A percentile compares a stretch with the other conserved stretches of the same genome.
phyloP scores from a whole-genome alignment of 2,888 invertebrate species.

The Cremastobaeus sp. region DNA sequence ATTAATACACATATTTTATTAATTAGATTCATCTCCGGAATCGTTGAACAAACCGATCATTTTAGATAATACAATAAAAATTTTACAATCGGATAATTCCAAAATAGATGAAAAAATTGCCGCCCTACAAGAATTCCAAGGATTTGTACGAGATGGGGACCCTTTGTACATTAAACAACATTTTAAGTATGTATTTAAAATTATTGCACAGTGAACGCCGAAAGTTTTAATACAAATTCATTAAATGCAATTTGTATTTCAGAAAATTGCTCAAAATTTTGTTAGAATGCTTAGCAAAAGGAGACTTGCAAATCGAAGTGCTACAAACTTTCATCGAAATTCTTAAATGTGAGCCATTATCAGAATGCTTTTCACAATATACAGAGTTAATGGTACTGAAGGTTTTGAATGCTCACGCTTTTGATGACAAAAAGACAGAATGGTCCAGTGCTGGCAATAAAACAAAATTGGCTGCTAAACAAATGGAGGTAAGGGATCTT shows the following conservation, averaged over 20 bases:
- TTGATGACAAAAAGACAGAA: slow-evolving; percentile 72
- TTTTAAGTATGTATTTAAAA: slow-evolving; percentile 69
- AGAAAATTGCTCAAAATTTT: slow-evolving; percentile 84
- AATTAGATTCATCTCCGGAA: slow-evolving; percentile 70
- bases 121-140: slow-evolving; percentile 74
- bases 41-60: slow-evolving; percentile 72
- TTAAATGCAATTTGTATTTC: slow-evolving; percentile 40
- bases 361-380: slow-evolving; percentile 90
- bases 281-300: slow-evolving; percentile 85
- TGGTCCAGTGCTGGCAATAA: slow-evolving; percentile 57
- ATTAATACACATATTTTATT: neutral
- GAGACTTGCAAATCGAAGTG: slow-evolving; percentile 86
- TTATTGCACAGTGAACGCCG: no score
- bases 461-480: slow-evolving; percentile 77
- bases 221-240: neutral
- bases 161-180: slow-evolving; percentile 73
- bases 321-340: slow-evolving; percentile 91
- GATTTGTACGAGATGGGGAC: slow-evolving; percentile 74
- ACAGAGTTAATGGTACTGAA: slow-evolving; percentile 94
- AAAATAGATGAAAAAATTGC: slow-evolving; percentile 70
- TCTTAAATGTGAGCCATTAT: slow-evolving; percentile 86
- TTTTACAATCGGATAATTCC: slow-evolving; percentile 69
- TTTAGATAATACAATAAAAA: slow-evolving; percentile 73
- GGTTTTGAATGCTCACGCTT: slow-evolving; percentile 91
- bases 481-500: slow-evolving; percentile 71